Evolutionary conservation across 2,888 invertebrate species (phyloP).

Genomic region (Pterobdella sp.): DNA sequence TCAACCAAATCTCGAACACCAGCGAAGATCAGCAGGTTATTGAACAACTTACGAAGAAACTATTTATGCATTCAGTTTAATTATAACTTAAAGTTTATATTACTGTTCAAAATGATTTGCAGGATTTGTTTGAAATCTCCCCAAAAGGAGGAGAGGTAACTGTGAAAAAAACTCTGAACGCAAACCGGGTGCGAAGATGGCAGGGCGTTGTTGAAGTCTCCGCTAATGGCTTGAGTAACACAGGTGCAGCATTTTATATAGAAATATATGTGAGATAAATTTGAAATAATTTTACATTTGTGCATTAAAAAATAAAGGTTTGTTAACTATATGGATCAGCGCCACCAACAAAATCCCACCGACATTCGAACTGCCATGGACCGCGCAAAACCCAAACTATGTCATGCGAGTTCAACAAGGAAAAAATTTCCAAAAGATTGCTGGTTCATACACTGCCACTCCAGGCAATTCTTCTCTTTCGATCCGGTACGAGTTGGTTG

Average conservation of each 20-base stretch:
- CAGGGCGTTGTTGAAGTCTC: conserved; percentile 68
- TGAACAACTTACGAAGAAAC: too few species aligned
- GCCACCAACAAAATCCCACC: conserved; percentile 60
- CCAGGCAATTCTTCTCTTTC: conserved; percentile 44
- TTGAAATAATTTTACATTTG: neutral
- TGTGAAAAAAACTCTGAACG: conserved; percentile 64
- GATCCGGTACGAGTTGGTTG: conserved; percentile 38
- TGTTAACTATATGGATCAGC: conserved; percentile 59
- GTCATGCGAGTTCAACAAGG: conserved; percentile 42
- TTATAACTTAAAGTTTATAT: too few species aligned
- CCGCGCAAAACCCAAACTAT: conserved; percentile 57
- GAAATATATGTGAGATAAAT: neutral
- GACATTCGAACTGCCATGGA: conserved; percentile 66
- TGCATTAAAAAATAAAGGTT: conserved; percentile 54
- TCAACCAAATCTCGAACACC: conserved; percentile 3
- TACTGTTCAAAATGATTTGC: too few species aligned
- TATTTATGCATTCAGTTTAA: too few species aligned
- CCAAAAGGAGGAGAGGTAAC: conserved; percentile 67
- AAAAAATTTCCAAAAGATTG: conserved; percentile 40
- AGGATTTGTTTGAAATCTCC: conserved; percentile 69
- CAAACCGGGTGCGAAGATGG: conserved; percentile 71
- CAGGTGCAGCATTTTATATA: neutral
- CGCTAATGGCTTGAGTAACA: conserved; percentile 62
- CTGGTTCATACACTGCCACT: conserved; percentile 42
- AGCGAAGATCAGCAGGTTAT: neutral